Evolutionary conservation across 2,888 invertebrate species (phyloP).

Genomic region (Gryllus longicercus): DNA sequence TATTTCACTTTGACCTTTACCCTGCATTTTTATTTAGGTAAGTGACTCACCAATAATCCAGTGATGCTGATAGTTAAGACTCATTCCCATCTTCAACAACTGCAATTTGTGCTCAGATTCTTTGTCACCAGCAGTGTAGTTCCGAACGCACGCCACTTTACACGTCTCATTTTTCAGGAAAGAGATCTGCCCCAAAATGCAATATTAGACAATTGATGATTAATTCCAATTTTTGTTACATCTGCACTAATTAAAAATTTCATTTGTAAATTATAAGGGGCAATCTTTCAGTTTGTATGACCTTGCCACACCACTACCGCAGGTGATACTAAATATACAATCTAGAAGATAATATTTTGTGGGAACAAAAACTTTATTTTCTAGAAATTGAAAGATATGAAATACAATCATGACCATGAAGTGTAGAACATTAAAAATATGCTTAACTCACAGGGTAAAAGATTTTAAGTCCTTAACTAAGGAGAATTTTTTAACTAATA

Average conservation of each 20-base stretch:
- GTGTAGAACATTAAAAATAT: too few species aligned
- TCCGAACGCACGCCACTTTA: slow-evolving; percentile 60
- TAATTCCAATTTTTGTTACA: slow-evolving; percentile 22
- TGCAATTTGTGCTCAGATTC: slow-evolving; percentile 69
- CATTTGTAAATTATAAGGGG: slow-evolving; percentile 4
- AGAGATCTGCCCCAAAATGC: slow-evolving; percentile 53
- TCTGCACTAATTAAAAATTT: neutral
- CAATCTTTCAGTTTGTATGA: neutral
- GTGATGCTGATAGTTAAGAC: slow-evolving; percentile 95
- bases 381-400: too few species aligned
- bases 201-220: slow-evolving; percentile 27
- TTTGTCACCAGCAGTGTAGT: slow-evolving; percentile 64
- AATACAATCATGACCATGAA: too few species aligned
- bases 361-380: too few species aligned
- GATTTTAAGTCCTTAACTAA: too few species aligned
- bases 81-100: slow-evolving; percentile 85
- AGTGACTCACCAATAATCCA: slow-evolving; percentile 73
- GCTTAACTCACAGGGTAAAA: too few species aligned
- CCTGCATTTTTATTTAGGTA: too few species aligned
- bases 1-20: neutral
- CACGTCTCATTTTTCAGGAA: slow-evolving; percentile 73
- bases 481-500: too few species aligned
- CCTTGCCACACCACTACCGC: too few species aligned
- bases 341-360: too few species aligned
- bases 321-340: too few species aligned